phyloP scores from a whole-genome alignment of 2,888 invertebrate genomes.

The Anoplius nigerrimus region DNA sequence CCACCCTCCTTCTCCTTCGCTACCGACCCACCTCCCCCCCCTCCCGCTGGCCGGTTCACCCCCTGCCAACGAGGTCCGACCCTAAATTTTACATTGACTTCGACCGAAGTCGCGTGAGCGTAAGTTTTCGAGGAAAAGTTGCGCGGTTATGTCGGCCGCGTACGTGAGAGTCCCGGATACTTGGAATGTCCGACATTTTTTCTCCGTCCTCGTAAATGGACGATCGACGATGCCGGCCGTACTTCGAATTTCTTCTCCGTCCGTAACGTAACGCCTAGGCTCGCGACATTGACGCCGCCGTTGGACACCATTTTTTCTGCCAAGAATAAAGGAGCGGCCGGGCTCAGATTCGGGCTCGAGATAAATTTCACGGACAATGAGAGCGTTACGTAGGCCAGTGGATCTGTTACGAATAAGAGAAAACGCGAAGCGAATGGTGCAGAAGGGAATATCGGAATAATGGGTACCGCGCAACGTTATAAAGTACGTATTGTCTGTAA shows the following conservation, averaged over 20 bases:
- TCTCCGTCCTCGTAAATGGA: too few relatives aligned
- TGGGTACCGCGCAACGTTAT: constrained; percentile 54
- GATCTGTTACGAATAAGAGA: constrained; percentile 38
- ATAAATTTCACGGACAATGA: constrained; percentile 49
- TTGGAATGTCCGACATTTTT: not conserved
- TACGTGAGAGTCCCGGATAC: not conserved
- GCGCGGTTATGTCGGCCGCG: constrained; percentile 36
- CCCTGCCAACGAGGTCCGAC: constrained; percentile 32
- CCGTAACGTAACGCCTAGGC: not conserved
- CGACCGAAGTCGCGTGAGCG: constrained; percentile 43
- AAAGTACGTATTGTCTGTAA: constrained; percentile 63
- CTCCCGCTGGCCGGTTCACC: not conserved
- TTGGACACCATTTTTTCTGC: constrained; percentile 40
- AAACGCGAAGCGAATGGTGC: constrained; percentile 45
- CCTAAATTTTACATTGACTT: constrained; percentile 63
- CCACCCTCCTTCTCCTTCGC: constrained; percentile 8
- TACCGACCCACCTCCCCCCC: constrained; percentile 16
- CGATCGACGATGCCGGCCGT: constrained; percentile 3
- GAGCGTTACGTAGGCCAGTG: constrained; percentile 28
- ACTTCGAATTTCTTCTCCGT: not conserved
- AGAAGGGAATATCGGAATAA: constrained; percentile 45
- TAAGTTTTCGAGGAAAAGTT: constrained; percentile 39
- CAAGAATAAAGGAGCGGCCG: constrained; percentile 44
- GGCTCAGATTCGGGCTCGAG: constrained; percentile 34
- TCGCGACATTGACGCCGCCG: not conserved